Evolutionary conservation across 1,140 invertebrate genomes (phyloP), one percentile per base, ranked within the genome.

Genomic region (Bombus terrestris): DNA sequence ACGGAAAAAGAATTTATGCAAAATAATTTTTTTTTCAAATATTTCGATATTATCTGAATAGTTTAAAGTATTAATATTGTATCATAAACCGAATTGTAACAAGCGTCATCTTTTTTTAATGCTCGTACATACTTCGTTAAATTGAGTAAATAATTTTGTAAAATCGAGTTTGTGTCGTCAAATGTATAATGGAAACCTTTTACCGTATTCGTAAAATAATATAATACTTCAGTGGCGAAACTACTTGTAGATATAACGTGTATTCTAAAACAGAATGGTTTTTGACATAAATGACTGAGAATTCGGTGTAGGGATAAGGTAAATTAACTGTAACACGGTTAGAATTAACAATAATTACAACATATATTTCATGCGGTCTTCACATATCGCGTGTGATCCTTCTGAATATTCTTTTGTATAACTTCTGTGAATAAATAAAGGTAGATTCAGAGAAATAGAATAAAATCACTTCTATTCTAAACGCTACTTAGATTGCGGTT

Each of bases 361-460:
- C 25, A n/a, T 28, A 47, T n/a, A 84, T 77, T 83, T 28, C 35
- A 71, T 35, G 41, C 59, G 13, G 32, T 68, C 18, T 57, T 68
- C 62, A 8, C n/a, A 25, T 71, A 77, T 35, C 2, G 10, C 37
- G 39, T 68, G 41, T 53, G 53, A 79, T 53, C 10, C 13, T 80
- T 69, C 28, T 53, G 22, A 35, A 69, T 41, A 69, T 69, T 79
- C 68, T 84, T 84, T 84, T 84, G 83, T 84, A 84, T 84, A 80
- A 84, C 22, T 32, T 15, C 39, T 69, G 68, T 84, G 82, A 72
- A 84, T 71, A 84, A 84, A 84, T 84, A 72, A 84, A 72, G 5
- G 9, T 84, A 71, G 53, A 76, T 41, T 35, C 5, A 15, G 25
- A 28, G 43, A 47, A n/a, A 28, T 18, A 32, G 15, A 25, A 9